Evolutionary conservation across 2,888 invertebrate species (phyloP).

Genomic region (Aleiodes leptofemur): DNA sequence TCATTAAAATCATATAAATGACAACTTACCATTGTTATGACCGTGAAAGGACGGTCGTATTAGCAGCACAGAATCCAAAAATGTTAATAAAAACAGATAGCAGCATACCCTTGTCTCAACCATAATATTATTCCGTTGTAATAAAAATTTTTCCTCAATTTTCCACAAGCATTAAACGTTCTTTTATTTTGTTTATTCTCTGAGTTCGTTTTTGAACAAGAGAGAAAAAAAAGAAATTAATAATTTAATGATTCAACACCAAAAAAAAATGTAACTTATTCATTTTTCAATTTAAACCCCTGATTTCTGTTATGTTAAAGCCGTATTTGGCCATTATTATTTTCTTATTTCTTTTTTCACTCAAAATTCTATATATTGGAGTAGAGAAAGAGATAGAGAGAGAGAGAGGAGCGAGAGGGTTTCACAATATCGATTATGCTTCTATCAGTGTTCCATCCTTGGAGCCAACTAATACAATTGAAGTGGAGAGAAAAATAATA

Average conservation of each 20-base stretch:
- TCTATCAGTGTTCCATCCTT: conserved; percentile 45
- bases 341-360: conserved; percentile 7
- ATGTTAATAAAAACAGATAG: conserved; percentile 82
- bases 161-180: conserved; percentile 14
- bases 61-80: conserved; percentile 82
- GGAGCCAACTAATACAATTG: conserved; percentile 8
- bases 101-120: conserved; percentile 79
- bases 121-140: conserved; percentile 73
- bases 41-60: conserved; percentile 84
- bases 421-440: conserved; percentile 62
- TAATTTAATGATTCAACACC: conserved; percentile 2
- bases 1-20: conserved; percentile 43
- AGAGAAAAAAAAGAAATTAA: neutral
- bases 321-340: conserved; percentile 58
- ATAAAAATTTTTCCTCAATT: conserved; percentile 8
- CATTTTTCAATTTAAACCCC: conserved; percentile 49
- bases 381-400: neutral
- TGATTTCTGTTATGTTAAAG: conserved; percentile 45
- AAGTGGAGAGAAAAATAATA: too few relatives aligned
- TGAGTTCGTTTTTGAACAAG: conserved; percentile 1
- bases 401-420: conserved; percentile 57
- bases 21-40: conserved; percentile 83
- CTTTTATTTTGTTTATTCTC: conserved; percentile 35
- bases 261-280: neutral
- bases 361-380: too few relatives aligned